A percentile compares a stretch with the other conserved stretches of the same genome.
Evolutionary conservation across 2,888 invertebrate genomes (phyloP).

Genomic region (Acanthosepion lycidas): DNA sequence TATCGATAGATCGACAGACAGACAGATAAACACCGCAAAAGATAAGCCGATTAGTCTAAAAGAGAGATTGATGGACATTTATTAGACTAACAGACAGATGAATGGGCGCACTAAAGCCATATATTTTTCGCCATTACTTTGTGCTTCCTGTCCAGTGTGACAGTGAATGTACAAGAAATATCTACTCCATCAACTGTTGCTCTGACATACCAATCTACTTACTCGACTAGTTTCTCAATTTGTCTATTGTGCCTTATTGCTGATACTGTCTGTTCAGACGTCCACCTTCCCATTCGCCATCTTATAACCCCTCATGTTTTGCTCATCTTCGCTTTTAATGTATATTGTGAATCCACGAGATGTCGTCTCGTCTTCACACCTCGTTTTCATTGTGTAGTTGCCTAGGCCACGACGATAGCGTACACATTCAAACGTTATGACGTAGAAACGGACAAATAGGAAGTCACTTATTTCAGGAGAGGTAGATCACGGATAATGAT

Average conservation of each 20-base stretch:
- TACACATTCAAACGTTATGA: neutral
- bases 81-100: neutral
- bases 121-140: slow-evolving; percentile 21
- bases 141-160: neutral
- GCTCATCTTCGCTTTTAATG: neutral
- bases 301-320: neutral
- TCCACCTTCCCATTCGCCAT: neutral
- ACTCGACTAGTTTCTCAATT: neutral
- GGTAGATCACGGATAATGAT: neutral
- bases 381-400: neutral
- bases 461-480: neutral
- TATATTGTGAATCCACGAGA: neutral
- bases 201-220: neutral
- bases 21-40: neutral
- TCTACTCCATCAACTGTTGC: neutral
- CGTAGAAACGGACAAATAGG: neutral
- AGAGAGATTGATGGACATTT: slow-evolving; percentile 33
- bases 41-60: neutral
- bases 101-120: neutral
- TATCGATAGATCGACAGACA: neutral
- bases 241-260: neutral
- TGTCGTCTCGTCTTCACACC: neutral
- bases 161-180: neutral
- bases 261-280: neutral
- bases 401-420: neutral